Evolutionary conservation across 1,140 invertebrate genomes (phyloP).

Genomic region (Lerema accius): DNA sequence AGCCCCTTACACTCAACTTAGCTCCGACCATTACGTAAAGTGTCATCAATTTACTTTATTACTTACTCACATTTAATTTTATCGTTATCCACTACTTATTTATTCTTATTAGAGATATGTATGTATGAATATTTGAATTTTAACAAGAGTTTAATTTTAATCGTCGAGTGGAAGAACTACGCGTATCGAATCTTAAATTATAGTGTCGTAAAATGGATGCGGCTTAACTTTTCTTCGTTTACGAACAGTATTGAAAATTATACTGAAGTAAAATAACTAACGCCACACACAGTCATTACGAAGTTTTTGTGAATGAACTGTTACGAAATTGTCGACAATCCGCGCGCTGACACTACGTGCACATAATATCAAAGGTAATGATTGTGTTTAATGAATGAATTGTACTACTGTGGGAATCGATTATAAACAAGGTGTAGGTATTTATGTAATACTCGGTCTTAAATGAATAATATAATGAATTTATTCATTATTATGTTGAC

Average conservation of each 20-base stretch:
- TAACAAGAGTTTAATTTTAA: no score
- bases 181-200: no score
- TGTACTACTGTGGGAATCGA: constrained; percentile 19
- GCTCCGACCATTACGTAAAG: constrained; percentile 21
- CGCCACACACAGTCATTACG: constrained; percentile 14
- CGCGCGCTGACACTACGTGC: constrained; percentile 43
- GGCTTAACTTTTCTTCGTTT: no score
- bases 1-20: constrained; percentile 35
- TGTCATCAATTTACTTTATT: constrained; percentile 24
- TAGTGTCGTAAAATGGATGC: no score
- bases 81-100: no score
- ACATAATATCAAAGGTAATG: constrained; percentile 21
- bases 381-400: constrained; percentile 34
- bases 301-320: constrained; percentile 53
- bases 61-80: not conserved
- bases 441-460: not conserved
- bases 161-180: no score
- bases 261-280: constrained; percentile 28
- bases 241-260: constrained; percentile 1
- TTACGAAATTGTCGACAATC: constrained; percentile 44
- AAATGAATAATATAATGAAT: not conserved
- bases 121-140: no score
- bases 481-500: not conserved
- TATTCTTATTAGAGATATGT: no score
- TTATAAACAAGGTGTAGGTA: not conserved